A percentile compares a stretch with the other conserved stretches of the same genome.
These are phyloP conservation scores for Rhombomys opimus DNA, from an alignment of 2,113 vertebrate species.

Conservation along the genomic window DNA sequence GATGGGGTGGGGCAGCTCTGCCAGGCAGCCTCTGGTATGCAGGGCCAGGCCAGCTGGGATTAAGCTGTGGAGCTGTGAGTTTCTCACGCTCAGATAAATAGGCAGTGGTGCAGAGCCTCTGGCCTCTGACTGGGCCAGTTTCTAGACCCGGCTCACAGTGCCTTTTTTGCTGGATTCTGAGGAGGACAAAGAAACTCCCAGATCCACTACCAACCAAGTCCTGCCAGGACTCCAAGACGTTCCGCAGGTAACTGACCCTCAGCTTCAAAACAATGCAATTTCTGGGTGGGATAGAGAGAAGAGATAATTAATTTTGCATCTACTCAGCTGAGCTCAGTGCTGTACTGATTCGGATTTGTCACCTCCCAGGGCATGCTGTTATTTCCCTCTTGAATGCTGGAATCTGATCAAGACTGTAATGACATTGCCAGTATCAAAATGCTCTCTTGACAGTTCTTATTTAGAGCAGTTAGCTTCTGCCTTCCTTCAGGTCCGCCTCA, in stretches of 20 bases:
- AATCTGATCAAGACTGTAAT: neutral
- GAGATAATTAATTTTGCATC: neutral
- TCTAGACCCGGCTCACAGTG: neutral
- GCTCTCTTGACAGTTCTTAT: neutral
- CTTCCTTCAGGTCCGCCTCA: neutral
- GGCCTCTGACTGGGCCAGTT: neutral
- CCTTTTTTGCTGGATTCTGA: neutral
- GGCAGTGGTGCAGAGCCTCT: neutral
- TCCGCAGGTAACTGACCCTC: neutral
- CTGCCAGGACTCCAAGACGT: neutral
- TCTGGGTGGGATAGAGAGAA: neutral
- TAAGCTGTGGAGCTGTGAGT: neutral
- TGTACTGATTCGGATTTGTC: neutral
- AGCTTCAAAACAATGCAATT: neutral
- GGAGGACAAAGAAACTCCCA: neutral
- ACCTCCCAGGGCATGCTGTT: neutral
- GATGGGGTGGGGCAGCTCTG: neutral
- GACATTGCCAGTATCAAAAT: neutral
- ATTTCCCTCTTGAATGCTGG: neutral
- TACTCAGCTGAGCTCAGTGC: neutral
- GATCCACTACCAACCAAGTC: neutral
- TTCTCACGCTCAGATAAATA: neutral
- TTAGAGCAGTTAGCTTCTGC: neutral
- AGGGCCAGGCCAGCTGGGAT: neutral
- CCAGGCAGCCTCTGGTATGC: neutral